A percentile compares a stretch with the other conserved stretches of the same genome.
These are phyloP conservation scores for Acropternis orthonyx DNA, from an alignment of 2,797 vertebrate species.

Conservation along the genomic window DNA sequence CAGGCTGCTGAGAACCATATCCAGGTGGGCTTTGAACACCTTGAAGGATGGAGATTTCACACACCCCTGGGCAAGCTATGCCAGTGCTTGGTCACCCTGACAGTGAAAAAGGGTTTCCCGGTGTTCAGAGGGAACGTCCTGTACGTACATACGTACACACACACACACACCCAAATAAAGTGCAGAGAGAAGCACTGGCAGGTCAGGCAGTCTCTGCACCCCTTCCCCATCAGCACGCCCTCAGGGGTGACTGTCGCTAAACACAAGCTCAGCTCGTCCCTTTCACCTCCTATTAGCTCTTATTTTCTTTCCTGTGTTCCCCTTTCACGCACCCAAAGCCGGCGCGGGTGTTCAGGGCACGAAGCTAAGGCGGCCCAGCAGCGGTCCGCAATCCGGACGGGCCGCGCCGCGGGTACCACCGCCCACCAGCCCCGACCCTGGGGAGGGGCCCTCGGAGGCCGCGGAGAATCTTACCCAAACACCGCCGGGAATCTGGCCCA, in stretches of 20 bases:
- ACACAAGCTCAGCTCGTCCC: accelerated
- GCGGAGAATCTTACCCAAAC: too few relatives aligned
- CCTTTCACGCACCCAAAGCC: accelerated
- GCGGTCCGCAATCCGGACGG: too few relatives aligned
- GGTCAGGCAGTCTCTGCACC: too few relatives aligned
- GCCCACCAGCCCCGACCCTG: too few relatives aligned
- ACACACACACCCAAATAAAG: accelerated
- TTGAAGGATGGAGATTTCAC: not conserved
- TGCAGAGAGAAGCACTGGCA: accelerated
- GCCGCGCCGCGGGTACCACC: not conserved
- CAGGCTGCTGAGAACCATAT: not conserved
- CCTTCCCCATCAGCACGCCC: accelerated
- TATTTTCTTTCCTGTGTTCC: accelerated
- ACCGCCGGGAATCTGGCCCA: too few relatives aligned
- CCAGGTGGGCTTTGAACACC: not conserved
- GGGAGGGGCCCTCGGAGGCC: too few relatives aligned
- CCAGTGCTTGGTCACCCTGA: not conserved
- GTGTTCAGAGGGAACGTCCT: accelerated
- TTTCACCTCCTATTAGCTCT: not conserved
- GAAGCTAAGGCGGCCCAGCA: not conserved
- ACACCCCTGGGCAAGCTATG: accelerated
- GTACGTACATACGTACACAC: too few relatives aligned
- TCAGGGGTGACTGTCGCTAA: accelerated
- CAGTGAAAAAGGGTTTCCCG: accelerated
- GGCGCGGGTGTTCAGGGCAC: accelerated